Conservation (phyloP, 1,140 invertebrate genomes). For the Drosophila lacteicornis region DNA sequence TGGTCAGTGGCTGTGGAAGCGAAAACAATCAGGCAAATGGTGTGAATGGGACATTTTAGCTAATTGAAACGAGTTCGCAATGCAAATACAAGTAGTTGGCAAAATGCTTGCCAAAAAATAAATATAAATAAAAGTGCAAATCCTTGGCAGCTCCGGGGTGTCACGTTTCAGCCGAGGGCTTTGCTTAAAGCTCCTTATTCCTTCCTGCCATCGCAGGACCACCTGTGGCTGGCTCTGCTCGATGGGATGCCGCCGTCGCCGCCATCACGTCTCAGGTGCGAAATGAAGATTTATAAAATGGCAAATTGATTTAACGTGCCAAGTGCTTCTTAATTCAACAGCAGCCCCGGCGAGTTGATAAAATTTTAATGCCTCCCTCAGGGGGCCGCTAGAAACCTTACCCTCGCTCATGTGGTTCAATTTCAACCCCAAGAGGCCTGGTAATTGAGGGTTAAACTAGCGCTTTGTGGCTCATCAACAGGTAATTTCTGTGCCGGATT, state of each 20-base stretch:
- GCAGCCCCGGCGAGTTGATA: slow-evolving; percentile 45
- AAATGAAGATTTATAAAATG: slow-evolving; percentile 82
- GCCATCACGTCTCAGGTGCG: slow-evolving; percentile 72
- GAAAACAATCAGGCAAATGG: slow-evolving; percentile 76
- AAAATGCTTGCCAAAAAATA: slow-evolving; percentile 53
- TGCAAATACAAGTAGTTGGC: slow-evolving; percentile 48
- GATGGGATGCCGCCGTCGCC: slow-evolving; percentile 13
- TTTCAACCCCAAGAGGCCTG: slow-evolving; percentile 62
- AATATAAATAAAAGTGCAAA: slow-evolving; percentile 64
- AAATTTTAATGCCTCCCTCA: slow-evolving; percentile 71
- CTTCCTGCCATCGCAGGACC: slow-evolving; percentile 34
- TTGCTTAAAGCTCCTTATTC: slow-evolving; percentile 35
- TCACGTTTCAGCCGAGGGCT: slow-evolving; percentile 61
- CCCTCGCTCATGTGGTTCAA: slow-evolving; percentile 43
- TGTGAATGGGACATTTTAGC: slow-evolving; percentile 74
- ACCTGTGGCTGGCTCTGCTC: slow-evolving; percentile 62
- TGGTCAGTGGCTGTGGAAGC: slow-evolving; percentile 32
- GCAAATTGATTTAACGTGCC: slow-evolving; percentile 80
- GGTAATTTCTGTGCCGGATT: slow-evolving; percentile 71
- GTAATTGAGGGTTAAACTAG: slow-evolving; percentile 81
- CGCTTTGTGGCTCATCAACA: slow-evolving; percentile 66
- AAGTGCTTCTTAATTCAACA: slow-evolving; percentile 68
- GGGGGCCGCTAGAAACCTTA: slow-evolving; percentile 23
- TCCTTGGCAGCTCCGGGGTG: slow-evolving; percentile 49
- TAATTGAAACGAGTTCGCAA: slow-evolving; percentile 72